phyloP scores from a whole-genome alignment of 1,140 invertebrate genomes.

The Vollenhovia emeryi region DNA sequence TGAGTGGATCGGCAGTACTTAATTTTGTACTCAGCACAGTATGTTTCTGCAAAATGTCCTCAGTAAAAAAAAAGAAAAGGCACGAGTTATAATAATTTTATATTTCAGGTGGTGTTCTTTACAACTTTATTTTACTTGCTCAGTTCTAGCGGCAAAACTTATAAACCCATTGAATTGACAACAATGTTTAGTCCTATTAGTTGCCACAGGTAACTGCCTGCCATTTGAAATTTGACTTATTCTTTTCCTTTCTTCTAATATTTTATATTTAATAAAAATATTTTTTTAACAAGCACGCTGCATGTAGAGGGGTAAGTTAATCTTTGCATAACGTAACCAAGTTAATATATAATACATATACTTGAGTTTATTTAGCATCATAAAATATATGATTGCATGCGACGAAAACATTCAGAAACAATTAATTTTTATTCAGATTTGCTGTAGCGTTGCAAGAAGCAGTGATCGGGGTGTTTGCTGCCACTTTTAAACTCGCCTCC shows the following conservation, averaged over 20 bases:
- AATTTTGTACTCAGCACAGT: slow-evolving; percentile 97
- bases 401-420: slow-evolving; percentile 2
- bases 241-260: background rate
- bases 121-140: slow-evolving; percentile 98
- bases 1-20: slow-evolving; percentile 96
- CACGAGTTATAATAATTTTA: slow-evolving; percentile 32
- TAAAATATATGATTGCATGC: background rate
- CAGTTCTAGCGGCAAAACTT: slow-evolving; percentile 94
- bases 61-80: background rate
- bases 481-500: slow-evolving; percentile 97
- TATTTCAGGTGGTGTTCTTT: slow-evolving; percentile 95
- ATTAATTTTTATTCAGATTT: slow-evolving; percentile 85
- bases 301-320: slow-evolving; percentile 75
- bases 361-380: background rate
- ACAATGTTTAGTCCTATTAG: slow-evolving; percentile 89
- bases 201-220: slow-evolving; percentile 82
- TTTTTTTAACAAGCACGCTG: slow-evolving; percentile 66
- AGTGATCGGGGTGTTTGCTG: slow-evolving; percentile 94
- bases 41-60: slow-evolving; percentile 74
- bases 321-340: background rate
- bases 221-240: slow-evolving; percentile 20
- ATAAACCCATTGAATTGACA: slow-evolving; percentile 96
- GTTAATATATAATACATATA: no score
- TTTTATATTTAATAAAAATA: slow-evolving; percentile 21
- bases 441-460: slow-evolving; percentile 92